Percentiles rank a stretch among this genome's conserved stretches.
Conservation (phyloP, 2,888 invertebrate species). For the Hemistola chrysoprasaria region DNA sequence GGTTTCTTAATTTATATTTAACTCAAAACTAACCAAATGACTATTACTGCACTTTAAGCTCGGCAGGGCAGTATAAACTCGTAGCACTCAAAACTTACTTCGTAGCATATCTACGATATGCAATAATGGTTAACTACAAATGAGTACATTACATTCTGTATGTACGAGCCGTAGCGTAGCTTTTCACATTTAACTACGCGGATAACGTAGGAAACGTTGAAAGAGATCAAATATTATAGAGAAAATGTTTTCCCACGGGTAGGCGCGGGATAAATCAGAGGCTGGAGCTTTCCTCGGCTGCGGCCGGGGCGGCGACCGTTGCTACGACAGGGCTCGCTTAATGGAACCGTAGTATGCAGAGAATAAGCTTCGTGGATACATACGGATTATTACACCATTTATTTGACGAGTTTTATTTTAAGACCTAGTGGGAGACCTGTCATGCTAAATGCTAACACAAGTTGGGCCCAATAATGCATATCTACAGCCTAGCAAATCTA, state of each 20-base stretch:
- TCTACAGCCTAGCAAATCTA: no score
- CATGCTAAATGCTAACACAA: no score
- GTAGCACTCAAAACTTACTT: neutral
- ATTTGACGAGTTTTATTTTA: neutral
- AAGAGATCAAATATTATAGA: slow-evolving; percentile 27
- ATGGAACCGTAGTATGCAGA: slow-evolving; percentile 35
- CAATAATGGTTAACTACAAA: no score
- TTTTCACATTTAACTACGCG: slow-evolving; percentile 16
- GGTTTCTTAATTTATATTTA: no score
- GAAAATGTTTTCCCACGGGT: slow-evolving; percentile 34
- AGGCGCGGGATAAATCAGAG: slow-evolving; percentile 51
- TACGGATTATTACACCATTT: neutral
- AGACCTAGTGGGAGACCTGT: neutral
- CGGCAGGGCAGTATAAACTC: neutral
- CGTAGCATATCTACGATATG: slow-evolving; percentile 9
- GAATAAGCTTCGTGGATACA: neutral
- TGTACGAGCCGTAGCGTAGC: slow-evolving; percentile 14
- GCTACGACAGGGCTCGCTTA: slow-evolving; percentile 60
- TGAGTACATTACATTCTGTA: neutral
- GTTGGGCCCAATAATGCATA: no score
- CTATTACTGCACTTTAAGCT: no score
- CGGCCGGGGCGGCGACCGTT: slow-evolving; percentile 62
- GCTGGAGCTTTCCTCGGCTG: slow-evolving; percentile 46
- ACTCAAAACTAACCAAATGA: no score
- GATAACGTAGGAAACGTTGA: slow-evolving; percentile 22